These are phyloP conservation scores for Napeogenes sylphis DNA, from an alignment of 2,888 invertebrate species.

Conservation along the genomic window DNA sequence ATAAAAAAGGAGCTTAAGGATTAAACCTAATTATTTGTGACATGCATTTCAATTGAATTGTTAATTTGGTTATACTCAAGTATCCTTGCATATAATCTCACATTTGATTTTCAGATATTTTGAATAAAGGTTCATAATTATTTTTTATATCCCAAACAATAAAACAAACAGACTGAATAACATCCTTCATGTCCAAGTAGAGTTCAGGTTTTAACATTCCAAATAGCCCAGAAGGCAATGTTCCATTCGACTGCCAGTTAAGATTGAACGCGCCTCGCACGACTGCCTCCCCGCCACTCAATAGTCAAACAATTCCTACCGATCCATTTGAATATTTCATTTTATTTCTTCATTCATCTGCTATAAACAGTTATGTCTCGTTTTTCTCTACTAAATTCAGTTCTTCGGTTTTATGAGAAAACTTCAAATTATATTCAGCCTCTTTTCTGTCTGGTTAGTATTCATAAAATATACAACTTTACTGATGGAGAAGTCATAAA, in stretches of 20 bases:
- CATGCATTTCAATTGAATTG: too few relatives aligned
- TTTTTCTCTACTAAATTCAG: neutral
- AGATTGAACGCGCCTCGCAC: constrained; percentile 2
- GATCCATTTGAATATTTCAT: constrained; percentile 12
- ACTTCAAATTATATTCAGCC: constrained; percentile 1
- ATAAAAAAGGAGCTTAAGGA: too few relatives aligned
- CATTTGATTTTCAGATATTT: too few relatives aligned
- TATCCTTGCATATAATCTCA: too few relatives aligned
- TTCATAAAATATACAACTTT: constrained; percentile 5
- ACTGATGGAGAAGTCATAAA: neutral
- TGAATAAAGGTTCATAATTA: too few relatives aligned
- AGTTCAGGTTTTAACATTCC: neutral
- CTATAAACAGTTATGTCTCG: neutral
- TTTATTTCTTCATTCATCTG: constrained; percentile 7
- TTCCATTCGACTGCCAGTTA: neutral
- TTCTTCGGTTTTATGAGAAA: constrained; percentile 11
- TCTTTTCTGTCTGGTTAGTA: neutral
- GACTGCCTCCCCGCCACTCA: constrained; percentile 1
- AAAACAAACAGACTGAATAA: neutral
- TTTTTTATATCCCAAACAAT: too few relatives aligned
- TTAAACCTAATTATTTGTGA: too few relatives aligned
- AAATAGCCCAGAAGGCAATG: neutral
- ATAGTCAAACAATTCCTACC: neutral
- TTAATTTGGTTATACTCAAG: too few relatives aligned
- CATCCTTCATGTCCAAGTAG: neutral